Evolutionary conservation across 2,797 vertebrate species (phyloP), one percentile per base, ranked within the genome.

Genomic region (Pangasius macronema): DNA sequence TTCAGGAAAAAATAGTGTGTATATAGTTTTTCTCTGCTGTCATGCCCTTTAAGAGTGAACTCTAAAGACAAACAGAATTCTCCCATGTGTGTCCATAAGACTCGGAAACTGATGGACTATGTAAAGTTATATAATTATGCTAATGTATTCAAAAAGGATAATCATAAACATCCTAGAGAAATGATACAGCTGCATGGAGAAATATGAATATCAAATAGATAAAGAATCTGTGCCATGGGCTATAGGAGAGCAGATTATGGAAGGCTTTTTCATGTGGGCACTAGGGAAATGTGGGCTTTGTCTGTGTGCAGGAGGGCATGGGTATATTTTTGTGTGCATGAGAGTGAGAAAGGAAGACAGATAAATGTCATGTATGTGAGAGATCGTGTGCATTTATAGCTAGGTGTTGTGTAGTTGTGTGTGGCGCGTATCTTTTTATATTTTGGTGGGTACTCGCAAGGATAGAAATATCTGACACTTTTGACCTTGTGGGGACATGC

Each of bases 251-350:
- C 67, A 86, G 81, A 88, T 85, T 84, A 88, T 68, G 84, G 84
- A 85, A 18, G 42, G 86, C 83, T 83, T 89, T 90, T 85, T 89
- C 85, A 83, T 68, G 83, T 84, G 84, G 83, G 75, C 89, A 88
- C 87, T 42, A 33, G 88, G 85, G 87, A 90, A 88, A 89, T 89
- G 79, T 80, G 85, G 87, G 82, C 84, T 89, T 79, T 89, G 70
- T 91, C 91, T 91, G 89, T 83, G 61, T 68, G 61, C 76, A 82
- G 20, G 53, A 82, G 63, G 53, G 85, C 33, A 67, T 63, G 49
- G 49, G 73, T 84, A 85, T 77, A 36, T 84, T 67, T 81, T 33
- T 33, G 76, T 83, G 9, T 73, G 39, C 75, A 83, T 51, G 46
- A 79, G 65, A 46, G 14, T 70, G 46, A 33, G 61, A 57, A 53